Base-by-base conservation (phyloP, 1,140 invertebrate genomes). In the Chelonus insularis region DNA sequence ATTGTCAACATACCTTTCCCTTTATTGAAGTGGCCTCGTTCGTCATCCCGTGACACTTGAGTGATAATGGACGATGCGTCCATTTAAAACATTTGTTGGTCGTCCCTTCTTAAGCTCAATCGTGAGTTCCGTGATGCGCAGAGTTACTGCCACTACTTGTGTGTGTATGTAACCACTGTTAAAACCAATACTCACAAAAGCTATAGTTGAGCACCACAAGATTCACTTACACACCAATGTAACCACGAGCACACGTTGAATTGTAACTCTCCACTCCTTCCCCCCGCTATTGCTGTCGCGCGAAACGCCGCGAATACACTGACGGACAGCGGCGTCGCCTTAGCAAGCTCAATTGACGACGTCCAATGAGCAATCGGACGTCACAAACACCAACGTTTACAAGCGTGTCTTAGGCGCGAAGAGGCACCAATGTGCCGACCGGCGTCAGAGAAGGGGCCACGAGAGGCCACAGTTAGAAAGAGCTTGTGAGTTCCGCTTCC, bases 21-120 rank as follows among this genome's bases (percentile, higher is more conserved):
- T 83, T 88, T 93, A 85, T 91, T 93, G 83, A 93, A 88, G 86
- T 92, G 77, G 61, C 77, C 76, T 75, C 80, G 91, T 86, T 96
- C 93, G 87, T 96, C 94, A 90, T 96, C 94, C 85, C 93, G 89
- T 85, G 90, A 93, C 86, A 95, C 94, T 89, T 96, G 94, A 84
- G 93, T 95, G 84, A 96, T 96, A 88, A 97, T 96, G 89, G 93
- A 96, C 91, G 94, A 92, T 89, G 92, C 92, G 92, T 96, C 94
- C 94, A 96, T 96, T 90, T 89, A 91, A 66, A 88, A 87, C 87
- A 89, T 89, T 87, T 85, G 87, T 82, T 86, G 73, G 55, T 72
- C 68, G 71, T 75, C 70, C 64, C 70, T 56, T 39, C 18, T 73
- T 72, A 73, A 71, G 64, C 69, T 68, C 68, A 70, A 77, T 68